Conservation (phyloP, 1,140 invertebrate species). For the Periplaneta americana region DNA sequence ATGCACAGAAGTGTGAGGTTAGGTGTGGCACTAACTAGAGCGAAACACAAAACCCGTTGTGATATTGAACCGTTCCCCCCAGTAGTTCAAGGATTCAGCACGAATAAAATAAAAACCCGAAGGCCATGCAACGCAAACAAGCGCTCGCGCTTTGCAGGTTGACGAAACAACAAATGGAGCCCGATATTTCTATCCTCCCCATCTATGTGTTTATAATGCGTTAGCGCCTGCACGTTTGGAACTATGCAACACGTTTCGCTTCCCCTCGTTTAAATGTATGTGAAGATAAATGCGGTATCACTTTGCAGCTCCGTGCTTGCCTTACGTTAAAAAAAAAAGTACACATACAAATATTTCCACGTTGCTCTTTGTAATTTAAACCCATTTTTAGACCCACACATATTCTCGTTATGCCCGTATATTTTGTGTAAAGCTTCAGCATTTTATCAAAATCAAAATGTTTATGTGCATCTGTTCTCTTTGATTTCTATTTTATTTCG, state of each 20-base stretch:
- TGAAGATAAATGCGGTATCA: neutral
- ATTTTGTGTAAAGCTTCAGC: neutral
- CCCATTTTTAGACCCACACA: neutral
- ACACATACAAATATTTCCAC: neutral
- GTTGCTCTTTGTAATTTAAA: neutral
- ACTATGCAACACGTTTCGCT: neutral
- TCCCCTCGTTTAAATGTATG: neutral
- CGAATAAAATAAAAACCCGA: too few relatives aligned
- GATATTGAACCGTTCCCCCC: too few relatives aligned
- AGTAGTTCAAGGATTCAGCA: too few relatives aligned
- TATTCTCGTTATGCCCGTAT: neutral
- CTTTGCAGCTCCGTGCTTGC: too few relatives aligned
- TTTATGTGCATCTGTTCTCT: too few relatives aligned
- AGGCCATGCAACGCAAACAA: too few relatives aligned
- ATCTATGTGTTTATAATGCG: neutral
- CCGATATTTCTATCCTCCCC: neutral
- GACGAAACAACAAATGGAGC: neutral
- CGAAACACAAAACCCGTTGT: too few relatives aligned
- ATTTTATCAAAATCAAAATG: neutral
- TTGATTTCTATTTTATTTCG: too few relatives aligned
- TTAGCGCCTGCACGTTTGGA: neutral
- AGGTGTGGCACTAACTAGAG: too few relatives aligned
- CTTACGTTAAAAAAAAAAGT: neutral
- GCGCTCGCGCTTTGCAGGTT: neutral
- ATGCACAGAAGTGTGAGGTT: too few relatives aligned